Conservation (phyloP, 2,888 invertebrate species). For the Cyrtodaria siliqua region DNA sequence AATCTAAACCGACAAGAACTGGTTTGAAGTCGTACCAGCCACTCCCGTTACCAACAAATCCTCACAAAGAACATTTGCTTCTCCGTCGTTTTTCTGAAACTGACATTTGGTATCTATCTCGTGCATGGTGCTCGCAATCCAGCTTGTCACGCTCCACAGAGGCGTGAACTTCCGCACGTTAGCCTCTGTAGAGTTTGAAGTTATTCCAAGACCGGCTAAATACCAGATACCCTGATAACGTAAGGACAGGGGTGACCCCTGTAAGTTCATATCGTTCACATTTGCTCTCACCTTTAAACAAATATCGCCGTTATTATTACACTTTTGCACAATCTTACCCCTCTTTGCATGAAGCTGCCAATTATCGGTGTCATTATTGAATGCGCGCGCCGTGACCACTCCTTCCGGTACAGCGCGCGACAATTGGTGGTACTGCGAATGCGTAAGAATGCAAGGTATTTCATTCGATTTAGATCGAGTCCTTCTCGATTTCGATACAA, state of each 20-base stretch:
- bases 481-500: constrained; percentile 1
- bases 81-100: constrained; percentile 42
- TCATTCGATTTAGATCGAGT: constrained; percentile 1
- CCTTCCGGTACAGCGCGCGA: constrained; percentile 46
- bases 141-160: constrained; percentile 64
- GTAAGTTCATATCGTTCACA: constrained; percentile 36
- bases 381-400: constrained; percentile 39
- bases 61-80: constrained; percentile 28
- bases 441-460: constrained; percentile 64
- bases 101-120: constrained; percentile 66
- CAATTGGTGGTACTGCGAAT: constrained; percentile 63
- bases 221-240: constrained; percentile 63
- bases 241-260: constrained; percentile 68
- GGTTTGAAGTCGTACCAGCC: not conserved
- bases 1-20: constrained; percentile 10
- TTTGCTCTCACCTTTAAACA: constrained; percentile 56
- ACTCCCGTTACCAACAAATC: constrained; percentile 25
- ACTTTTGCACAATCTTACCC: constrained; percentile 33
- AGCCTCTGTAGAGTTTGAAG: constrained; percentile 17
- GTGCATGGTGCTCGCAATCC: constrained; percentile 66
- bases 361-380: constrained; percentile 19
- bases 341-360: constrained; percentile 44
- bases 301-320: constrained; percentile 50
- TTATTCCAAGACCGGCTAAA: constrained; percentile 62
- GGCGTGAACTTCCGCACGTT: constrained; percentile 59